Conservation (phyloP, 2,797 vertebrate genomes). For the Coccyzus lansbergi region DNA sequence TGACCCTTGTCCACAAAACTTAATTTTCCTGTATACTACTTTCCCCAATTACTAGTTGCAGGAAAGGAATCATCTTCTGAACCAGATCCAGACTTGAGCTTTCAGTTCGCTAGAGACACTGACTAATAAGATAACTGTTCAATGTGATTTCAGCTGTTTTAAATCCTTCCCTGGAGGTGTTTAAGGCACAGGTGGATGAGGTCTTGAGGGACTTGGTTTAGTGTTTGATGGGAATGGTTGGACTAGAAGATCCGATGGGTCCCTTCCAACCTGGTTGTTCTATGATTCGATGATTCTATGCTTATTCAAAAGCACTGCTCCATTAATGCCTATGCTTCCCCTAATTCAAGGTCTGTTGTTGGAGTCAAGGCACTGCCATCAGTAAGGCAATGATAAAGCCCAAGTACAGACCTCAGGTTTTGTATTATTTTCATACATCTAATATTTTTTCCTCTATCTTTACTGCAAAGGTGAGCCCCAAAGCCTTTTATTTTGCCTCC, state of each 20-base stretch:
- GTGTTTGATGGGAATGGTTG: too few relatives aligned
- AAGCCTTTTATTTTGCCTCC: background rate
- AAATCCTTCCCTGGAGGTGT: too few relatives aligned
- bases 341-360: background rate
- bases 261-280: too few relatives aligned
- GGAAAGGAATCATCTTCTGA: background rate
- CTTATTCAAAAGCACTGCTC: background rate
- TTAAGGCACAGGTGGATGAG: too few relatives aligned
- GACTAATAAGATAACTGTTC: background rate
- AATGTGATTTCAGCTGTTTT: background rate
- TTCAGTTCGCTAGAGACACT: background rate
- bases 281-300: background rate
- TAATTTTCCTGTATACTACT: background rate
- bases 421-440: background rate
- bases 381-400: background rate
- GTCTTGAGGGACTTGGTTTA: too few relatives aligned
- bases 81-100: background rate
- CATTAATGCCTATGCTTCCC: background rate
- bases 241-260: too few relatives aligned
- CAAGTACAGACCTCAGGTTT: background rate
- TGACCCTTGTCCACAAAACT: background rate
- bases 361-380: background rate
- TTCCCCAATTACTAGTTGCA: background rate
- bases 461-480: background rate
- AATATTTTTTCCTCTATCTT: background rate